Conservation (phyloP, 2,797 vertebrate genomes). For the Danio aesculapii region DNA sequence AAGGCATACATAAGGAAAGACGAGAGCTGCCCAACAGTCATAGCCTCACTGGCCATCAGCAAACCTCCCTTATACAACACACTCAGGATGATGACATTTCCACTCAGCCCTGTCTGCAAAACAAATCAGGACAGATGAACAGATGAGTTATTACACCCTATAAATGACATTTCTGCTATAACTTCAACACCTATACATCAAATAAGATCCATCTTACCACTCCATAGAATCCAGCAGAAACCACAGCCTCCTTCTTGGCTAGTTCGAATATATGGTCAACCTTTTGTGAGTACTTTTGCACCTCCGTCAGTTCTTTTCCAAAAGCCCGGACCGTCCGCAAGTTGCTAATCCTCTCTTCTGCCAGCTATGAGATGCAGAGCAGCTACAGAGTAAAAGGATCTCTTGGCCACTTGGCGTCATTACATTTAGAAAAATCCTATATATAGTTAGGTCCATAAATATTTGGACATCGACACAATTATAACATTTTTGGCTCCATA, state of each 20-base stretch:
- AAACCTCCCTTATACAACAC: conserved; percentile 97
- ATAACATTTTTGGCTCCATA: too few relatives aligned
- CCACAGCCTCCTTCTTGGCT: conserved; percentile 86
- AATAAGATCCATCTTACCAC: conserved; percentile 79
- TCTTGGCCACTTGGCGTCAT: neutral
- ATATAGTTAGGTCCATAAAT: too few relatives aligned
- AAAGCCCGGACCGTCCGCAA: conserved; percentile 95
- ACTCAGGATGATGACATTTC: conserved; percentile 93
- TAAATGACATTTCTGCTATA: neutral
- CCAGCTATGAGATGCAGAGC: conserved; percentile 80
- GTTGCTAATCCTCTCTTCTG: conserved; percentile 95
- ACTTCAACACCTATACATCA: neutral
- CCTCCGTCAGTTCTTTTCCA: conserved; percentile 91
- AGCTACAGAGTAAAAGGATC: conserved; percentile 19
- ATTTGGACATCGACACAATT: too few relatives aligned
- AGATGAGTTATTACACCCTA: neutral
- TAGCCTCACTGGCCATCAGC: conserved; percentile 89
- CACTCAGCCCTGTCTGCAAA: conserved; percentile 90
- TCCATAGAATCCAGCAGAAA: conserved; percentile 92
- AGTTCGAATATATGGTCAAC: conserved; percentile 84
- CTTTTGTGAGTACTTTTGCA: conserved; percentile 82
- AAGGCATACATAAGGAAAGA: conserved; percentile 98
- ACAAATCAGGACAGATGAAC: conserved; percentile 14
- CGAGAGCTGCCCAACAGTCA: conserved; percentile 96
- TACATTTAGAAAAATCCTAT: neutral